These are phyloP conservation scores for Pyrocephalus nanus DNA, from an alignment of 2,797 vertebrate genomes.

Conservation along the genomic window DNA sequence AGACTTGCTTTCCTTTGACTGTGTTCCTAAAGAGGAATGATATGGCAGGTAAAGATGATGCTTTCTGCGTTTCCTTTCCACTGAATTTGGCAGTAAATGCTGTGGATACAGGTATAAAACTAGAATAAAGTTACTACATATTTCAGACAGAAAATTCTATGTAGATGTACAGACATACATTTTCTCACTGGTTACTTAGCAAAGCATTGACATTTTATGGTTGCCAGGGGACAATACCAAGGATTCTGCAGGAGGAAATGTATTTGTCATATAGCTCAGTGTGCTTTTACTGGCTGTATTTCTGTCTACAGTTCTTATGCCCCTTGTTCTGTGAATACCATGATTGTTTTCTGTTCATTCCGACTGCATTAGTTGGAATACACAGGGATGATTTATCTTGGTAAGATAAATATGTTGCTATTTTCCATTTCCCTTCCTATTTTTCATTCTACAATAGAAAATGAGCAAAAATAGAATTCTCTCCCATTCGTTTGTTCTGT, in stretches of 20 bases:
- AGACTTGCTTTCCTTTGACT: background rate
- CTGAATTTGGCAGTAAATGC: background rate
- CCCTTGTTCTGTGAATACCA: background rate
- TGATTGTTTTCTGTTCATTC: background rate
- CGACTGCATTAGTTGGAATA: background rate
- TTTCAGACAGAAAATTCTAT: background rate
- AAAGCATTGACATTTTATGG: background rate
- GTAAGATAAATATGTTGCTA: background rate
- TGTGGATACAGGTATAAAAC: background rate
- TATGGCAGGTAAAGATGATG: background rate
- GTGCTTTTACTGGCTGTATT: background rate
- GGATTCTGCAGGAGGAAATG: background rate
- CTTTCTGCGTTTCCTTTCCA: background rate
- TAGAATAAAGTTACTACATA: background rate
- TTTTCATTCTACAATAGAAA: background rate
- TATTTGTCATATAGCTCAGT: background rate
- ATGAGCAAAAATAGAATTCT: background rate
- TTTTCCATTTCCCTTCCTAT: background rate
- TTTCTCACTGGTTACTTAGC: background rate
- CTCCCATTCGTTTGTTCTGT: background rate
- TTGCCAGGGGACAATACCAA: background rate
- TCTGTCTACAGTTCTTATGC: background rate
- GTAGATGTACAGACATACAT: background rate
- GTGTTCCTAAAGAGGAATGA: background rate
- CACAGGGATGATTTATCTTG: background rate